Evolutionary conservation across 2,797 vertebrate species (phyloP), one percentile per base, ranked within the genome.

Genomic region (Aplochiton taeniatus): DNA sequence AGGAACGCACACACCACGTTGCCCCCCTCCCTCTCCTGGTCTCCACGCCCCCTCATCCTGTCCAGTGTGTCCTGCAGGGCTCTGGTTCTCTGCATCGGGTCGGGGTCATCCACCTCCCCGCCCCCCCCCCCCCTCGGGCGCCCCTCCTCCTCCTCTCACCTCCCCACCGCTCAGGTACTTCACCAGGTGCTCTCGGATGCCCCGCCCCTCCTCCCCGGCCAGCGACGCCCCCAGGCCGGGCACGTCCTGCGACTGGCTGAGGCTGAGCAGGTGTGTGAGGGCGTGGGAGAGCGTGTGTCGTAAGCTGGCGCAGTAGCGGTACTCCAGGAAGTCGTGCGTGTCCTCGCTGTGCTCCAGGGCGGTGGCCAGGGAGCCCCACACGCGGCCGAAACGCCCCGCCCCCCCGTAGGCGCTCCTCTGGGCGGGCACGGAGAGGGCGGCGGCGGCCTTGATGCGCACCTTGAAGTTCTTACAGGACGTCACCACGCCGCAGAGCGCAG

Each of bases 381-480:
- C 92, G 4, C 82, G 78, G 18, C 67, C 56, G 20, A 96, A 98
- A 43, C 94, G 94, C 59, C 87, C 73, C 0, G 70, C 50, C 42
- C 93, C 88, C 1, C 98, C 97, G 0, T 98, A 99, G 74, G 87
- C 89, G 0, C 83, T 60, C 52, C 97, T 94, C 53, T 0, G 82
- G 58, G 80, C 18, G 20, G 97, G 97, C 44, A 95, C 69, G 0
- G 96, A 88, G 53, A 99, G 93, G 1, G 98, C 96, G 0, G 94
- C 91, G 0, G 97, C 96, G 0, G 98, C 97, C 68, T 97, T 95
- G 87, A 99, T 98, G 13, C 96, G 93, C 18, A 99, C 97, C 82
- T 98, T 99, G 77, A 98, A 98, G 86, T 99, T 98, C 82, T 95
- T 97, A 82, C 97, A 98, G 19, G 95, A 96, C 1, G 92, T 95